phyloP scores from a whole-genome alignment of 2,888 invertebrate genomes.

The Ichneumoninae sp. region DNA sequence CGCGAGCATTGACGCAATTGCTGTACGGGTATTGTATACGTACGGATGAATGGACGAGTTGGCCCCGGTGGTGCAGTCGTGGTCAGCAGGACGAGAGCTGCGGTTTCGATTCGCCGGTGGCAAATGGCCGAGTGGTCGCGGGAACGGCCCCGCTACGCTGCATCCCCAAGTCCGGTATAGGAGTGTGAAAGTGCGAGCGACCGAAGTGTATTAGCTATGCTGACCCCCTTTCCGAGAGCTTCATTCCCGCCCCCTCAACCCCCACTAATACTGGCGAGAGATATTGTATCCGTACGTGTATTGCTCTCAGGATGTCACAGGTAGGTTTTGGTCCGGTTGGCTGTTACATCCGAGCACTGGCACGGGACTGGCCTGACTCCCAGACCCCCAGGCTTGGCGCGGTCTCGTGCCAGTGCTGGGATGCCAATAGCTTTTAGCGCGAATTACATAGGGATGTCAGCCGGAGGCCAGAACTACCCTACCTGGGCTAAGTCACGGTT shows the following conservation, averaged over 20 bases:
- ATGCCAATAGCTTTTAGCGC: not conserved
- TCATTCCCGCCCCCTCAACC: not conserved
- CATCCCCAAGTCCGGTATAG: conserved; percentile 32
- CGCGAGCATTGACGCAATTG: not conserved
- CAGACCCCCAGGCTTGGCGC: no score
- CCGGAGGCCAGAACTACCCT: no score
- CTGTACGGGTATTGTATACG: conserved; percentile 20
- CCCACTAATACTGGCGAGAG: not conserved
- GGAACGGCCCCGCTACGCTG: conserved; percentile 22
- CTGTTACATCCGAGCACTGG: no score
- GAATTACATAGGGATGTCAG: not conserved
- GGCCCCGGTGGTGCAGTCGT: conserved; percentile 69
- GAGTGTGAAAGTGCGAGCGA: conserved; percentile 37
- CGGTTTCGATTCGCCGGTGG: conserved; percentile 76
- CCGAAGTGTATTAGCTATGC: conserved; percentile 26
- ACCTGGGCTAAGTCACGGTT: no score
- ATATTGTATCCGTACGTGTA: not conserved
- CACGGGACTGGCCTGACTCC: no score
- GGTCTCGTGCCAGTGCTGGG: no score
- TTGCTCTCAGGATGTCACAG: not conserved
- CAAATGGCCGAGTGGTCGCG: conserved; percentile 76
- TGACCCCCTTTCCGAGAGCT: conserved; percentile 30
- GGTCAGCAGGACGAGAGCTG: conserved; percentile 68
- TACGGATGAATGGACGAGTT: conserved; percentile 56
- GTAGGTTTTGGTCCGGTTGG: no score